Evolutionary conservation across 2,888 invertebrate species (phyloP), one percentile per base, ranked within the genome.

Genomic region (Melitaea athalia): DNA sequence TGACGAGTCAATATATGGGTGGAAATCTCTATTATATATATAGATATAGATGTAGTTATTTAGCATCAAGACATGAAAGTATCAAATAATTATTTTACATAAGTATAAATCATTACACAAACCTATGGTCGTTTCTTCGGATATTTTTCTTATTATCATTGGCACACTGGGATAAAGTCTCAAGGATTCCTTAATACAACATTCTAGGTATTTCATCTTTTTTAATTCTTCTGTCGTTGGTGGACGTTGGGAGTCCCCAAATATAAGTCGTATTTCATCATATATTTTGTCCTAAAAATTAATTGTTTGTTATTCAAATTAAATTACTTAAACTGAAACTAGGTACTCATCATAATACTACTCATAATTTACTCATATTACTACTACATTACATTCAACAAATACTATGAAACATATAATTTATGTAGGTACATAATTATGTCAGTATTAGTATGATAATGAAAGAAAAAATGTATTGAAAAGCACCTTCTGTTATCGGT

Each of bases 161-260:
- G 94, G 95, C 4, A 95, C 95, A 76, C 94, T 95, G 4, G 95
- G 95, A 73, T 93, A 94, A 11, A 95, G 77, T 59, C 95, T 85
- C 45, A 95, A 80, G 0, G 94, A 91, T 81, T 95, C 95, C 78
- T 95, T 95, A 64, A 95, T 94, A 73, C 95, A 95, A 75, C 94
- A 94, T 73, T 95, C 95, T 72, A 95, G 86, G 78, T 95, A 95
- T 72, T 93, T 92, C 94, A 95, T 94, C 53, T 93, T 73, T 47
- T 72, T 86, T 5, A 95, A 81, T 70, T 94, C 94, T 38, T 92
- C 91, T 78, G 93, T 93, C 0, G 94, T 95, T 1, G 93, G 94
- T 1, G 93, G 90, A 59, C 94, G 88, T 75, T 94, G 92, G 14
- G 94, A 93, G 76, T 94, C 93, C 0, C 94, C 94, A 76, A 95